Base-by-base conservation (phyloP, 2,113 vertebrate genomes). In the Crotalus horridus region DNA sequence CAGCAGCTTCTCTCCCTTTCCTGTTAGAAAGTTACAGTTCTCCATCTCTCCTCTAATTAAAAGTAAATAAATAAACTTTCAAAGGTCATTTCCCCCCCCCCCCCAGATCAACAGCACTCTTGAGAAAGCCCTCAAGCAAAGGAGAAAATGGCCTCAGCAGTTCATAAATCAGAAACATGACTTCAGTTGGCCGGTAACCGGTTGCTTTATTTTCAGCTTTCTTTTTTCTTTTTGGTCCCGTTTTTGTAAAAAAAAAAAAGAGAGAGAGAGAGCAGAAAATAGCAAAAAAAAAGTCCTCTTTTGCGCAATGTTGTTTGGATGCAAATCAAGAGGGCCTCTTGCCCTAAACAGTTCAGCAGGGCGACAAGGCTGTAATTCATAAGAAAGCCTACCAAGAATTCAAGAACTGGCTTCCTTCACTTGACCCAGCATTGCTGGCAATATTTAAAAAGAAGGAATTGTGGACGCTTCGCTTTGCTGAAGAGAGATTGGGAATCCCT, bases 321-420 rank as follows among this genome's bases (percentile, higher is more conserved):
- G 26, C 1, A 81, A 93, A 93, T 93, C 90, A 94, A 93, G 93
- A 89, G 88, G 89, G 58, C 93, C 93, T 93, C 92, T 4, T 54
- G 85, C 89, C 58, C 93, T 7, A 15, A 81, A 85, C n/a, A n/a
- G 17, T 92, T 93, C 89, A 10, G 86, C n/a, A 69, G 9, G 11
- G 17, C n/a, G 33, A 69, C n/a, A 51, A 2, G 5, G 0, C 51
- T 2, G 1, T 0, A 69, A 86, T 0, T 87, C 61, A 54, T 54
- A 89, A 89, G 8, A 2, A 87, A 91, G 33, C 53, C 81, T 58
- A 56, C 53, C 29, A 15, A 53, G 51, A 46, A 6, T 56, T 59
- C 51, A 55, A 85, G 69, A 3, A 93, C 54, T 94, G 55, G 23
- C 56, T 95, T 87, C 9, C 90, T 58, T 15, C 29, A 29, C 17